Conservation (phyloP, 2,888 invertebrate genomes). For the Cheiracanthium punctorium region DNA sequence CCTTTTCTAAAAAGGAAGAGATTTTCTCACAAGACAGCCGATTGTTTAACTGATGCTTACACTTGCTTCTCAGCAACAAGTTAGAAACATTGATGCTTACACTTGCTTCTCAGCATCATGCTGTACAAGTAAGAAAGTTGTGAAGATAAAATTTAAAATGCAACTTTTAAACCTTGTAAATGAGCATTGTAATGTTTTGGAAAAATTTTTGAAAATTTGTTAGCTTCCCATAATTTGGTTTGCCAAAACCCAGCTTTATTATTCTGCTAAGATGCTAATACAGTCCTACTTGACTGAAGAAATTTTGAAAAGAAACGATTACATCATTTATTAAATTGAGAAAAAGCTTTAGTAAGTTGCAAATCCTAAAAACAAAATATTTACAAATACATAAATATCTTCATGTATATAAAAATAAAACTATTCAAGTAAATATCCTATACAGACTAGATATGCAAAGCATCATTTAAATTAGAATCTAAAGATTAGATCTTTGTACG, state of each 20-base stretch:
- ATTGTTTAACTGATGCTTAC: slow-evolving; percentile 37
- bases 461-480: neutral
- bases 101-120: slow-evolving; percentile 53
- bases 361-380: slow-evolving; percentile 1
- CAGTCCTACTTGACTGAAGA: slow-evolving; percentile 35
- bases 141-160: slow-evolving; percentile 9
- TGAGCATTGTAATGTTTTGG: neutral
- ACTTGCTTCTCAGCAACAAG: slow-evolving; percentile 17
- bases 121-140: slow-evolving; percentile 4
- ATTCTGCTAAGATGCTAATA: neutral
- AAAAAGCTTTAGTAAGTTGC: neutral
- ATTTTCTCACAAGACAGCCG: neutral
- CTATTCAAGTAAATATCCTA: neutral
- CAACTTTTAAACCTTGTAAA: neutral
- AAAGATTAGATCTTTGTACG: no score
- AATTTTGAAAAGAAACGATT: neutral
- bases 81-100: neutral
- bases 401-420: slow-evolving; percentile 15
- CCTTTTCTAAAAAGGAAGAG: neutral
- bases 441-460: neutral
- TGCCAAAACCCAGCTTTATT: neutral
- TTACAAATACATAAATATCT: slow-evolving; percentile 9
- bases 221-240: neutral
- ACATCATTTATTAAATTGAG: neutral
- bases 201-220: neutral